Evolutionary conservation across 2,888 invertebrate genomes (phyloP), one percentile per base, ranked within the genome.

Genomic region (Ferdinandea cuprea): DNA sequence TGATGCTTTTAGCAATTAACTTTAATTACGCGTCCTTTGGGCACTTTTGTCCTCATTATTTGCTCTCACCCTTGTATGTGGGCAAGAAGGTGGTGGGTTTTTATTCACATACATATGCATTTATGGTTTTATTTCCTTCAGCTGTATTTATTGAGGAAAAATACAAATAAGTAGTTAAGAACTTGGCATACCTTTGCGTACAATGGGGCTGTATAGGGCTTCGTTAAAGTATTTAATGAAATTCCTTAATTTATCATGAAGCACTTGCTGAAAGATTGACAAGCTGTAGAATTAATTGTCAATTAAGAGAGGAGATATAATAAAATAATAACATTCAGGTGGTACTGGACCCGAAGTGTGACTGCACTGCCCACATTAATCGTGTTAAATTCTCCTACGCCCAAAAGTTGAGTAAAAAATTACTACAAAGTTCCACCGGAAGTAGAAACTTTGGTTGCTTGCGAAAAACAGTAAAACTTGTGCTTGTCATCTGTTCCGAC

Each of bases 1-100:
- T 50, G 78, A 66, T 72, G 72, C 83, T 78, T 78, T 78, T 73
- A 78, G 83, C 83, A 83, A 83, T 83, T 83, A 83, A 78, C 72
- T 77, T 83, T 73, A 83, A 83, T 83, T 83, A 78, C 73, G 78
- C 17, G 72, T 78, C 83, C 83, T 73, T 68, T 56, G 83, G 78
- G 83, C 17, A 48, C 50, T 61, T 66, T 78, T 83, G 78, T 56
- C 61, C 83, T 78, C 78, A 56, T 83, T 83, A 83, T 81, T 80
- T 80, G 80, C 80, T 80, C 80, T 58, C 80, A 69, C 80, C 37
- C 68, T 69, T 54, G 74, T 63, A 48, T 69, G 68, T 56, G 61
- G 25, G 42, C 28, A 77, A 77, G 69, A 61, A 32, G 21, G 52
- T 28, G 11, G n/a, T 19, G 9, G 8, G 28, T 69, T 61, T 68